Evolutionary conservation across 1,140 invertebrate species (phyloP).

Genomic region (Drosophila truncata): DNA sequence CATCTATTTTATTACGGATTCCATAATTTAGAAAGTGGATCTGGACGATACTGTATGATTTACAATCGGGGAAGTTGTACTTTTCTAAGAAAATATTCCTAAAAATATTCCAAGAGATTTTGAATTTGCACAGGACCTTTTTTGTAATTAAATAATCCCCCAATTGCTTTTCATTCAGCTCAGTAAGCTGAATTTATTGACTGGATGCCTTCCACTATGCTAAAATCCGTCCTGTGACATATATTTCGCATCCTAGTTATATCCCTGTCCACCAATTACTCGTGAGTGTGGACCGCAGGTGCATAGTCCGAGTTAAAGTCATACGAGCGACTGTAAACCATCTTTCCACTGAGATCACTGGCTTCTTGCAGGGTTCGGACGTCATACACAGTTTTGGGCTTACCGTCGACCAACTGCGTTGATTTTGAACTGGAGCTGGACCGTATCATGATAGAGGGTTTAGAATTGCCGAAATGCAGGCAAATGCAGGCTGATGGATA

Average conservation of each 20-base stretch:
- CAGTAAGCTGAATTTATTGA: not conserved
- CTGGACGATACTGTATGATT: constrained; percentile 5
- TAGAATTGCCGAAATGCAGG: not conserved
- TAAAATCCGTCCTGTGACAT: not conserved
- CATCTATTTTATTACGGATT: constrained; percentile 34
- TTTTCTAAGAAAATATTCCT: not conserved
- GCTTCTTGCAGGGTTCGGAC: not conserved
- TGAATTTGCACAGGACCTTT: not conserved
- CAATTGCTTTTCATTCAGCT: too few relatives aligned
- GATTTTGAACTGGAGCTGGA: constrained; percentile 5
- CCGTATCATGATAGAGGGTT: not conserved
- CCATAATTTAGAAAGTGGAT: constrained; percentile 36
- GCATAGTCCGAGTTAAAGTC: not conserved
- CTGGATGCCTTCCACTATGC: not conserved
- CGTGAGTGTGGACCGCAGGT: not conserved
- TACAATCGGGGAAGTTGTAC: not conserved
- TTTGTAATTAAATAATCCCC: too few relatives aligned
- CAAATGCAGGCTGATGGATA: not conserved
- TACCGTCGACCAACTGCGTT: not conserved
- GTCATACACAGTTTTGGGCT: constrained; percentile 9
- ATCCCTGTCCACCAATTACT: not conserved
- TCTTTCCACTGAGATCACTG: not conserved
- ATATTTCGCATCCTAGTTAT: not conserved
- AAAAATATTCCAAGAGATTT: not conserved
- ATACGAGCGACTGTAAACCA: not conserved